Evolutionary conservation across 2,797 vertebrate genomes (phyloP).

Genomic region (Telmatherina bonti): DNA sequence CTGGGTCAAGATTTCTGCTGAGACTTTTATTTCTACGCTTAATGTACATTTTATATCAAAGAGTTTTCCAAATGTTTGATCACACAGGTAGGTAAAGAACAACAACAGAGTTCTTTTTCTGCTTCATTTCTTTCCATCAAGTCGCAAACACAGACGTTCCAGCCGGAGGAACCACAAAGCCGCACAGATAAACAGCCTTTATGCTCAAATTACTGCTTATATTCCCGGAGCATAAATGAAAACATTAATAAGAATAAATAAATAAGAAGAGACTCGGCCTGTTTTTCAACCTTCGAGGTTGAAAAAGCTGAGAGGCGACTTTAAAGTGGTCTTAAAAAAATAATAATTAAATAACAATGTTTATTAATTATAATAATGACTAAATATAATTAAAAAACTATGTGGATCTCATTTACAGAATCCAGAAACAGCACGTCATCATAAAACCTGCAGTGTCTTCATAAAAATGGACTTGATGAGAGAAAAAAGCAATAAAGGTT

Average conservation of each 20-base stretch:
- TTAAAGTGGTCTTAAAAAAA: background rate
- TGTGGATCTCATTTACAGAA: slow-evolving; percentile 35
- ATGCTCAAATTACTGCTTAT: slow-evolving; percentile 9
- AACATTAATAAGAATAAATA: background rate
- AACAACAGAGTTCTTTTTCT: background rate
- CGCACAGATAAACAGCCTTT: too few species aligned
- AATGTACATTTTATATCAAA: background rate
- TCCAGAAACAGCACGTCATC: slow-evolving; percentile 34
- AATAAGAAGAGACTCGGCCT: background rate
- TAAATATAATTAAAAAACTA: slow-evolving; percentile 54
- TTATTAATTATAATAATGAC: too few species aligned
- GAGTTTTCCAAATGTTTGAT: slow-evolving; percentile 11
- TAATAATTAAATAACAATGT: too few species aligned
- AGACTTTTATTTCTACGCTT: background rate
- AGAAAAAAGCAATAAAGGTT: background rate
- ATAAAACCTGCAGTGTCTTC: slow-evolving; percentile 7
- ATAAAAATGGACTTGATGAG: slow-evolving; percentile 5
- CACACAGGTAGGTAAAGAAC: slow-evolving; percentile 1
- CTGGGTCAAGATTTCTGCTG: background rate
- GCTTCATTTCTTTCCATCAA: slow-evolving; percentile 24
- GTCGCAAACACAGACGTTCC: slow-evolving; percentile 21
- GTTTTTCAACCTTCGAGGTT: background rate
- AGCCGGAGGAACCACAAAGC: too few species aligned
- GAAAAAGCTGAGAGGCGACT: background rate
- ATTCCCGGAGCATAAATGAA: slow-evolving; percentile 2